Evolutionary conservation across 2,113 vertebrate genomes (phyloP), one percentile per base, ranked within the genome.

Genomic region (Pterocles burchelli): DNA sequence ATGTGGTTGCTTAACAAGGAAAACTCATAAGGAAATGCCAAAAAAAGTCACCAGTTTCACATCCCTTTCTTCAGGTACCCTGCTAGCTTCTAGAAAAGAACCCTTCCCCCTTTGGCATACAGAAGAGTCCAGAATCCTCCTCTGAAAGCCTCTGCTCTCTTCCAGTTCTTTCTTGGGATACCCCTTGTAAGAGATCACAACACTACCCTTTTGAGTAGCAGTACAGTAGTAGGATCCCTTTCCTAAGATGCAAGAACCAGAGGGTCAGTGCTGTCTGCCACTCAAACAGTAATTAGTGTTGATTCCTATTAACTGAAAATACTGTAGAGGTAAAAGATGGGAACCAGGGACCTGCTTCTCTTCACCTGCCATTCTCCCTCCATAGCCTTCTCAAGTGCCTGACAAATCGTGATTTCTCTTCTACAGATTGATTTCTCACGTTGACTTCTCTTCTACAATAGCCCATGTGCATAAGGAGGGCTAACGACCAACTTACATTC

Each of bases 391-490:
- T 67, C 8, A 67, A 72, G 41, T 45, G 14, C 45, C 29, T 72
- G 43, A 65, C 4, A 55, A 83, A 65, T n/a, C 3, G 17, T 41
- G 34, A 84, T 57, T 74, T 78, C 9, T 85, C 31, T 84, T 62
- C 45, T 65, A 81, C 10, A 52, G 41, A 65, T 4, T 25, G 1
- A 49, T 76, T 92, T 80, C 51, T 88, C 28, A 34, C 13, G 24
- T 62, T 57, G 41, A 38, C 25, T 80, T 63, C 14, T 89, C 41
- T 74, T 74, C 48, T 48, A 22, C 33, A 91, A 36, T 10, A 77
- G 57, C 16, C 8, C 14, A 14, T 0, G 0, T 18, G 57, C 57
- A 75, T 28, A 71, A 75, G 38, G 33, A 74, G 6, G 41, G 38
- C 33, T 88, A 66, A 57, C 43, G 34, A 85, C 41, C 55, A 85